A percentile compares a stretch with the other conserved stretches of the same genome.
Conservation (phyloP, 2,113 vertebrate genomes). For the Thalassoma bifasciatum region DNA sequence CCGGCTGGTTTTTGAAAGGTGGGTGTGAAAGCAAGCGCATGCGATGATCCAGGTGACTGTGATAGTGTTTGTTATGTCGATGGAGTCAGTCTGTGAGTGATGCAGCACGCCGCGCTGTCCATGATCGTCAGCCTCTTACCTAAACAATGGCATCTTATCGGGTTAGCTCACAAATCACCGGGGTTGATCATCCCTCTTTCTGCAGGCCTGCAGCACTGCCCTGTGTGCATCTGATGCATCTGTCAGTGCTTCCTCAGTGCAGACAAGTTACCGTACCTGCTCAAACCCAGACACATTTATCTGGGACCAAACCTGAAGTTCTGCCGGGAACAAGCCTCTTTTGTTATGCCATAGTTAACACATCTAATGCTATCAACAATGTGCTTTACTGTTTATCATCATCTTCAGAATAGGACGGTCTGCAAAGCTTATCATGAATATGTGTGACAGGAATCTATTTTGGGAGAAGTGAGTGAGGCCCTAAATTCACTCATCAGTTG, state of each 20-base stretch:
- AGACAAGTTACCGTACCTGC: conserved; percentile 45
- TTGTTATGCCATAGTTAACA: neutral
- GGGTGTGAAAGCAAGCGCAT: conserved; percentile 70
- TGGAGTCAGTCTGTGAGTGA: conserved; percentile 16
- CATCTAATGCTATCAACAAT: neutral
- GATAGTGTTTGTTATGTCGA: conserved; percentile 23
- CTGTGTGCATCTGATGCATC: conserved; percentile 48
- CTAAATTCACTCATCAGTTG: conserved; percentile 14
- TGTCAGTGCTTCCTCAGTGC: conserved; percentile 38
- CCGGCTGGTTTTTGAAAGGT: conserved; percentile 96
- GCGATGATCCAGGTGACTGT: conserved; percentile 31
- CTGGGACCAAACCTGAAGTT: neutral
- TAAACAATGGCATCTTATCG: conserved; percentile 75
- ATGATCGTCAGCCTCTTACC: conserved; percentile 33
- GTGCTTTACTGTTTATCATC: conserved; percentile 19
- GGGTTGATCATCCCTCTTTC: conserved; percentile 51
- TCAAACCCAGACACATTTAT: conserved; percentile 7
- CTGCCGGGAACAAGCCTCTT: neutral
- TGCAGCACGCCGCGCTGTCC: conserved; percentile 31
- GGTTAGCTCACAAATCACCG: conserved; percentile 60
- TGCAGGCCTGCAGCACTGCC: conserved; percentile 69
- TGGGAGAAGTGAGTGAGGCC: conserved; percentile 31
- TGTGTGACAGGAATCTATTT: conserved; percentile 50
- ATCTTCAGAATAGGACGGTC: conserved; percentile 8
- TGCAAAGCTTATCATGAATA: conserved; percentile 15